Evolutionary conservation across 2,888 invertebrate species (phyloP).

Genomic region (Aphodius granarius): DNA sequence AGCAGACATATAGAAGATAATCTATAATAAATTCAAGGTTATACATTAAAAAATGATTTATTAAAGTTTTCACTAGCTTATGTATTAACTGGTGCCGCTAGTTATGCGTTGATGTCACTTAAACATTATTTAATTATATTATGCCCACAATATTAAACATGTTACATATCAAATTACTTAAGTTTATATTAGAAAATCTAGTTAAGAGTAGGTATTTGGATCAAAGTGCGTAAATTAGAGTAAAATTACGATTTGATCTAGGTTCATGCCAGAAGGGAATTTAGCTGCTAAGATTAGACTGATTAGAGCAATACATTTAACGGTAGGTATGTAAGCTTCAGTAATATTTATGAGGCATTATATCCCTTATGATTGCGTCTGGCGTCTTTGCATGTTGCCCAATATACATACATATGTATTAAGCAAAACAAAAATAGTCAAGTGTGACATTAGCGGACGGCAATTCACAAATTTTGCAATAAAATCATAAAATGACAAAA

Average conservation of each 20-base stretch:
- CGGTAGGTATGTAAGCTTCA: not conserved
- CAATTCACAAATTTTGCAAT: too few relatives aligned
- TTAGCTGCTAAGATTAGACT: not conserved
- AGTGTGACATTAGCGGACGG: too few relatives aligned
- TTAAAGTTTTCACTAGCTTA: too few relatives aligned
- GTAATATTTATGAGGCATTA: not conserved
- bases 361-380: not conserved
- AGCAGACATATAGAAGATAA: not conserved
- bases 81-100: too few relatives aligned
- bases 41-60: not conserved
- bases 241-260: not conserved
- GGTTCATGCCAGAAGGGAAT: not conserved
- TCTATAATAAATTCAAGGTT: not conserved
- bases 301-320: not conserved
- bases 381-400: not conserved
- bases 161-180: not conserved
- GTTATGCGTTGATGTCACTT: too few relatives aligned
- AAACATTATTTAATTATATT: not conserved
- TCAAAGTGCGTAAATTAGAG: not conserved
- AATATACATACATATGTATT: too few relatives aligned
- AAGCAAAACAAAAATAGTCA: too few relatives aligned
- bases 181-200: not conserved
- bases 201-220: not conserved
- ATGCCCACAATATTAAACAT: not conserved
- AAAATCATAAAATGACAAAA: too few relatives aligned